Evolutionary conservation across 2,888 invertebrate genomes (phyloP), one percentile per base, ranked within the genome.

Genomic region (Aricia artaxerxes): DNA sequence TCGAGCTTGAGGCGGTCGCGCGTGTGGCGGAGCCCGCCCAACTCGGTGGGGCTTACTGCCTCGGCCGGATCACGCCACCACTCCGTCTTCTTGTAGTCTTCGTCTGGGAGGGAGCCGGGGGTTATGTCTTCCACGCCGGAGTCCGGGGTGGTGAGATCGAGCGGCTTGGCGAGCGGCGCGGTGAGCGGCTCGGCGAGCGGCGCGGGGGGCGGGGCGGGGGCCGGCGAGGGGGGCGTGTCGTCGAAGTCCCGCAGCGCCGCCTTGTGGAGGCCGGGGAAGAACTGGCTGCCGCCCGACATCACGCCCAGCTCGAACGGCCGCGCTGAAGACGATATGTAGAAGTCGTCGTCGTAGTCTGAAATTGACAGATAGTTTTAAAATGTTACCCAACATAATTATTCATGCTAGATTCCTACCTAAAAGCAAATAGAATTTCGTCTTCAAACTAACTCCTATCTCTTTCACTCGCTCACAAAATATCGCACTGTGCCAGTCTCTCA

Each of bases 11-110:
- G 93, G 82, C 95, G 95, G 87, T 97, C 96, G 81, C 97, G 79
- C 5, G 97, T 97, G 86, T 97, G 97, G 16, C 97, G 90, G 64
- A 97, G 88, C 13, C 97, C 97, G 38, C 97, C 97, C 9, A 97
- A 90, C 4, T 93, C 89, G 82, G 91, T 90, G 0, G 94, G 94
- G 80, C 93, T 93, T 61, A 90, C 92, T 0, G 94, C 92, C 80
- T 94, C 94, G 80, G 93, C 91, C 24, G 87, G 90, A 2, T 87
- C 83, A 1, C 90, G 85, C 31, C 89, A 85, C 91, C 93, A 91
- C 24, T 86, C 84, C 79, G 81, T 82, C 85, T 89, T 89, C 79
- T 88, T 89, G 82, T 87, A 89, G 16, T 92, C 91, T 9, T 92
- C 92, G 61, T 92, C 92, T 4, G 87, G 85, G 72, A 88, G 87